A percentile compares a stretch with the other conserved stretches of the same genome.
phyloP scores from a whole-genome alignment of 1,140 invertebrate genomes.

The Onthophagus taurus region DNA sequence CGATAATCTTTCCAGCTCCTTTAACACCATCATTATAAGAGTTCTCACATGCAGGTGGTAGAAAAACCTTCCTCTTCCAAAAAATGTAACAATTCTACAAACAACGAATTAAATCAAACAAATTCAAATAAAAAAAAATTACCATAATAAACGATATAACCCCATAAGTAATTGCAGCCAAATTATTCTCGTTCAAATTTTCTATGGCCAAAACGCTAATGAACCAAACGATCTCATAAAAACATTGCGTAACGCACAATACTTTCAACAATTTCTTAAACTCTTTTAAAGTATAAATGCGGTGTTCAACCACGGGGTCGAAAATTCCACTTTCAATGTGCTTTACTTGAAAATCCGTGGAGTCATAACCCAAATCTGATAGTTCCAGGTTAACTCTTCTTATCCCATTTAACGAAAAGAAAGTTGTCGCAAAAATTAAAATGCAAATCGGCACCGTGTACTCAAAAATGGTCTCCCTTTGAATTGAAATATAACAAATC shows the following conservation, averaged over 20 bases:
- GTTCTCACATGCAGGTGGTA: constrained; percentile 24
- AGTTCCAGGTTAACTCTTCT: constrained; percentile 36
- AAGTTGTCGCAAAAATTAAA: constrained; percentile 51
- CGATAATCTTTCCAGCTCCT: constrained; percentile 14
- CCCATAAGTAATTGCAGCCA: constrained; percentile 49
- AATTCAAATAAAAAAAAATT: constrained; percentile 22
- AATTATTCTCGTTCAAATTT: constrained; percentile 47
- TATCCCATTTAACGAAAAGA: constrained; percentile 35
- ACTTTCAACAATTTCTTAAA: constrained; percentile 32
- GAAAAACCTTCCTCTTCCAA: constrained; percentile 29
- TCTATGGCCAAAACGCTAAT: constrained; percentile 61
- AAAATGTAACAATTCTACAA: constrained; percentile 37
- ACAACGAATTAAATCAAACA: constrained; percentile 6
- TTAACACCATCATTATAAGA: constrained; percentile 21
- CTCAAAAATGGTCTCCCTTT: constrained; percentile 60
- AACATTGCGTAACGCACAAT: constrained; percentile 31
- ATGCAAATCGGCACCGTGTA: constrained; percentile 59
- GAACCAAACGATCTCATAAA: constrained; percentile 49
- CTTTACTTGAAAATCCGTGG: no score
- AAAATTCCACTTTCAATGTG: no score
- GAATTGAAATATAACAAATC: constrained; percentile 65
- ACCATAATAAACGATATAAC: constrained; percentile 46
- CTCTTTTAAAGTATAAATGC: constrained; percentile 30
- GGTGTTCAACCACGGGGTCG: no score
- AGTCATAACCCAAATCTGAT: constrained; percentile 31